phyloP scores from a whole-genome alignment of 2,888 invertebrate species.

The Tetrapedia diversipes region DNA sequence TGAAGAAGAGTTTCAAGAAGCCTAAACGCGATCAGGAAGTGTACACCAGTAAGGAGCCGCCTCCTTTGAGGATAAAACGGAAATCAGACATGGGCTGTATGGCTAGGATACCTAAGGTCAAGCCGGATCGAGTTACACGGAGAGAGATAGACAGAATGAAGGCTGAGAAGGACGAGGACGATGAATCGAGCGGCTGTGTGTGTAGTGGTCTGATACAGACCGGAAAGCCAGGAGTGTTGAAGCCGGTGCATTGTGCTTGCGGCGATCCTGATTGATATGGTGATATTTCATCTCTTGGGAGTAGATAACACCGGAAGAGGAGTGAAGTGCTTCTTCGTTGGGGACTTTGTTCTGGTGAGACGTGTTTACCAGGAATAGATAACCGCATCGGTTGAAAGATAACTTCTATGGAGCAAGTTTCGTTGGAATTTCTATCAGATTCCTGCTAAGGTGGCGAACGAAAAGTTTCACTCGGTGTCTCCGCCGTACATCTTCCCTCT shows the following conservation, averaged over 20 bases:
- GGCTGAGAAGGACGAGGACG: background rate
- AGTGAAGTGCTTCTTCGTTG: background rate
- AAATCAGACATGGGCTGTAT: conserved; percentile 66
- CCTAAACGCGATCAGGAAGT: conserved; percentile 20
- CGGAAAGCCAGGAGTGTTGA: background rate
- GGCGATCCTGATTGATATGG: conserved; percentile 51
- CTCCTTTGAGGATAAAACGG: conserved; percentile 23
- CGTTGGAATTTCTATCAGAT: background rate
- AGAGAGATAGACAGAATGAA: background rate
- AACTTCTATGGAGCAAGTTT: background rate
- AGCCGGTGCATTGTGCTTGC: conserved; percentile 42
- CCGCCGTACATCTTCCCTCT: background rate
- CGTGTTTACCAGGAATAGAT: background rate
- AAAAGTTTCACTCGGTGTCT: background rate
- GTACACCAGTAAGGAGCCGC: background rate
- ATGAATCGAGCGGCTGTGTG: conserved; percentile 22
- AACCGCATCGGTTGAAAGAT: background rate
- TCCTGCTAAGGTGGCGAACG: background rate
- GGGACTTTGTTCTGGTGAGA: background rate
- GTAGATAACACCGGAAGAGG: background rate
- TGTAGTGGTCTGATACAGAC: conserved; percentile 34
- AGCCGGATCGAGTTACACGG: background rate
- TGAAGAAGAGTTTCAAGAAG: conserved; percentile 22
- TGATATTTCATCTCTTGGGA: background rate
- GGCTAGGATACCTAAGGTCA: conserved; percentile 64